Conservation (phyloP, 2,113 vertebrate species). For the Corvus hawaiiensis region DNA sequence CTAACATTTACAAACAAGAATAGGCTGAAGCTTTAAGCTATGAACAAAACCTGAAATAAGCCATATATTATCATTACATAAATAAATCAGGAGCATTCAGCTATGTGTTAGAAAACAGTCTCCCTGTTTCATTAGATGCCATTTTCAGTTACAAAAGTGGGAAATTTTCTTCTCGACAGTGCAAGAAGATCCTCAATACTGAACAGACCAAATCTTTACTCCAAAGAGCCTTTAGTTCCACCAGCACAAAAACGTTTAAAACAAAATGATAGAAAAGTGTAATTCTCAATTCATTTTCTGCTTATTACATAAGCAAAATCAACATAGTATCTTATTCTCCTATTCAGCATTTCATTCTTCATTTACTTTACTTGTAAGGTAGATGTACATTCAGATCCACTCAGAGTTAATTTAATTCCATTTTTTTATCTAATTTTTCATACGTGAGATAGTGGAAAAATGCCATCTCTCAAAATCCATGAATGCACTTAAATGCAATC, state of each 20-base stretch:
- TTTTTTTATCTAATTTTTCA: neutral
- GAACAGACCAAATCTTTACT: neutral
- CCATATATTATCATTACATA: neutral
- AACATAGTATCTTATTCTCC: neutral
- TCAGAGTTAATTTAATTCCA: neutral
- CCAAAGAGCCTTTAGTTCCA: neutral
- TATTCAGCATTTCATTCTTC: neutral
- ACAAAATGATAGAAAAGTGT: neutral
- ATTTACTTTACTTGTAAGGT: neutral
- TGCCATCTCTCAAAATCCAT: neutral
- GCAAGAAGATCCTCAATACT: neutral
- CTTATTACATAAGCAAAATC: neutral
- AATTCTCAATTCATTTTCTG: neutral
- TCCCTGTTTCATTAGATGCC: neutral
- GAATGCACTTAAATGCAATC: neutral
- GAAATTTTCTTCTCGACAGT: neutral
- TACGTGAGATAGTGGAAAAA: neutral
- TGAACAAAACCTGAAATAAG: neutral
- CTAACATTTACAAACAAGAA: neutral
- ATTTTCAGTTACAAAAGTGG: neutral
- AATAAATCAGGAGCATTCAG: neutral
- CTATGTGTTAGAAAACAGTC: neutral
- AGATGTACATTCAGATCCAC: neutral
- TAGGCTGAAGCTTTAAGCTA: neutral
- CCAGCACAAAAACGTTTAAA: neutral